Evolutionary conservation across 2,797 vertebrate genomes (phyloP).

Genomic region (Pelochelys cantorii): DNA sequence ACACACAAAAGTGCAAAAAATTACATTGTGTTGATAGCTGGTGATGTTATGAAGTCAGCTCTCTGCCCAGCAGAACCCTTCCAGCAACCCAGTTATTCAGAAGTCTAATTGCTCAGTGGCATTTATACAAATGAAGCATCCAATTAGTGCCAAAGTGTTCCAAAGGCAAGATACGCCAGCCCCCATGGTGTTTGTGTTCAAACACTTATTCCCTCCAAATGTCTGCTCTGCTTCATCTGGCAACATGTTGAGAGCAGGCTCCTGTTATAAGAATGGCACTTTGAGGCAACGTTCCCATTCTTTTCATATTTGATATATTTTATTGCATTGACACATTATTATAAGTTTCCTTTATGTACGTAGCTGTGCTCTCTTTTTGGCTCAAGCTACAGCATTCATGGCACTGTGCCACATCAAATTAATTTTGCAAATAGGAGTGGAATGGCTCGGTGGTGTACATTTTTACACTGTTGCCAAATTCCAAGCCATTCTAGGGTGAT

Average conservation of each 20-base stretch:
- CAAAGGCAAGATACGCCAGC: background rate
- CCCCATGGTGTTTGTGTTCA: background rate
- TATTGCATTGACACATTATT: accelerated
- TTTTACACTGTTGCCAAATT: background rate
- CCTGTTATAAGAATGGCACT: background rate
- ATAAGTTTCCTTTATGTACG: background rate
- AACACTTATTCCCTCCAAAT: background rate
- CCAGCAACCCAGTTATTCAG: background rate
- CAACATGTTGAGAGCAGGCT: background rate
- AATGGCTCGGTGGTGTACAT: background rate
- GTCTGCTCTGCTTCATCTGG: background rate
- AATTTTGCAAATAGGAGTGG: accelerated
- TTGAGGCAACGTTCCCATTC: background rate
- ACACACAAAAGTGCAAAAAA: background rate
- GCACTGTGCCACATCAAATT: background rate
- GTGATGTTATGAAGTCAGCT: background rate
- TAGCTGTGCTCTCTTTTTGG: background rate
- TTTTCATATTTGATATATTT: background rate
- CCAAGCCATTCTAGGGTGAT: background rate
- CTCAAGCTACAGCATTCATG: background rate
- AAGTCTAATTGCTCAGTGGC: background rate
- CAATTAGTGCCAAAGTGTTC: background rate
- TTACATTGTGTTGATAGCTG: background rate
- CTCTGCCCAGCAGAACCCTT: background rate
- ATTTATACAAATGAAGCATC: background rate